Evolutionary conservation across 92 coral and sea anemone species (phyloP).

Genomic region (Micromussa lordhowensis): DNA sequence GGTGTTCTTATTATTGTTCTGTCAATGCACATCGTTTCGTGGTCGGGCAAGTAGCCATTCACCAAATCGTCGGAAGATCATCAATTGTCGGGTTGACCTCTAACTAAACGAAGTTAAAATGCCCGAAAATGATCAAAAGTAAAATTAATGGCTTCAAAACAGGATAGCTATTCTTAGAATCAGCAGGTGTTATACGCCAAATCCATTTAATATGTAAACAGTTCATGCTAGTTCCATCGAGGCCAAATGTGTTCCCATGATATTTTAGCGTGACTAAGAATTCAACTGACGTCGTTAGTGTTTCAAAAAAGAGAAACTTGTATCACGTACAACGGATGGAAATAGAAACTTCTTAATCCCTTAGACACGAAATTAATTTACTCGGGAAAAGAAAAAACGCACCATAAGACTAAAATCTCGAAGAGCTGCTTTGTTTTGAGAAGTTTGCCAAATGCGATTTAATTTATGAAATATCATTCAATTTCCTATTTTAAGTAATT

Average conservation of each 20-base stretch:
- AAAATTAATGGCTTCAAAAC: conserved; percentile 5
- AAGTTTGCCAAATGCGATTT: background rate
- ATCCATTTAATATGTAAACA: conserved; percentile 23
- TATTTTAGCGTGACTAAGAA: background rate
- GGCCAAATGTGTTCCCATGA: background rate
- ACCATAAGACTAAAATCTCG: background rate
- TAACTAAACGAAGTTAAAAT: background rate
- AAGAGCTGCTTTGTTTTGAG: background rate
- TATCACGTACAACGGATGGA: background rate
- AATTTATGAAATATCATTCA: background rate
- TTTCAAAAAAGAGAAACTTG: background rate
- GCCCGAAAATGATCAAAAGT: background rate
- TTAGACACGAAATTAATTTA: background rate
- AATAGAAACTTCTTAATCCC: background rate
- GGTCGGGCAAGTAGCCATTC: background rate
- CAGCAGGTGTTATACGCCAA: conserved; percentile 18
- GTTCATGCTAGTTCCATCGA: background rate
- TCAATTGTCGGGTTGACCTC: background rate
- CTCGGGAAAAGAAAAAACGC: background rate
- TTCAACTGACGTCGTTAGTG: background rate
- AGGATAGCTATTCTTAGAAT: conserved; percentile 11
- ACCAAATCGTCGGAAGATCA: background rate
- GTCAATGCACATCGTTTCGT: background rate
- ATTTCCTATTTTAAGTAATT: background rate
- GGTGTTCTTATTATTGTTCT: background rate